A percentile compares a stretch with the other conserved stretches of the same genome.
These are phyloP conservation scores for Linhomoeus sp. DNA, from an alignment of 2,888 invertebrate genomes.

Conservation along the genomic window DNA sequence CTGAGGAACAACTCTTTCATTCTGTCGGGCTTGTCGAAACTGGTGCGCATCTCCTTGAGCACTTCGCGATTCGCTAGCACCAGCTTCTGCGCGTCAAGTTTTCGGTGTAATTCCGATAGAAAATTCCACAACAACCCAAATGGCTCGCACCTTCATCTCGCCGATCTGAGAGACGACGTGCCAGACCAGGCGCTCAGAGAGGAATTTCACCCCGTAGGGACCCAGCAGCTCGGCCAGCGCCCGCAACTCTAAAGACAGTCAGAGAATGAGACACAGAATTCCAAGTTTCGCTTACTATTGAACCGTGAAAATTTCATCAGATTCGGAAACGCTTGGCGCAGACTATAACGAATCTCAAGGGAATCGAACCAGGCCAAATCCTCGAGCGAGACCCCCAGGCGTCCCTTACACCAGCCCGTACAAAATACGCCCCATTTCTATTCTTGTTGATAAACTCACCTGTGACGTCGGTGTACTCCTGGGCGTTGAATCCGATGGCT, in stretches of 20 bases:
- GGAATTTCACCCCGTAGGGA: slow-evolving; percentile 88
- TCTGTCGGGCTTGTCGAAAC: slow-evolving; percentile 92
- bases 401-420: too few relatives aligned
- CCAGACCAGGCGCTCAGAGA: slow-evolving; percentile 94
- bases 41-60: slow-evolving; percentile 66
- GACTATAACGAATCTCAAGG: too few relatives aligned
- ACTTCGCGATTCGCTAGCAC: slow-evolving; percentile 82
- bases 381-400: too few relatives aligned
- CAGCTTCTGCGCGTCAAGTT: slow-evolving; percentile 30
- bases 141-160: slow-evolving; percentile 50
- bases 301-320: too few relatives aligned
- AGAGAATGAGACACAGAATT: too few relatives aligned
- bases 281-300: too few relatives aligned
- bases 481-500: slow-evolving; percentile 74
- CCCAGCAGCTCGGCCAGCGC: slow-evolving; percentile 89
- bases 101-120: neutral
- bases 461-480: slow-evolving; percentile 50
- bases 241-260: slow-evolving; percentile 48
- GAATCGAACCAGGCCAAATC: too few relatives aligned
- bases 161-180: slow-evolving; percentile 93
- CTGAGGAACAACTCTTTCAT: slow-evolving; percentile 89
- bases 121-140: neutral
- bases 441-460: too few relatives aligned
- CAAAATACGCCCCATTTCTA: too few relatives aligned
- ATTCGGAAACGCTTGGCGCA: too few relatives aligned